Evolutionary conservation across 2,113 vertebrate species (phyloP).

Genomic region (Tichodroma muraria): DNA sequence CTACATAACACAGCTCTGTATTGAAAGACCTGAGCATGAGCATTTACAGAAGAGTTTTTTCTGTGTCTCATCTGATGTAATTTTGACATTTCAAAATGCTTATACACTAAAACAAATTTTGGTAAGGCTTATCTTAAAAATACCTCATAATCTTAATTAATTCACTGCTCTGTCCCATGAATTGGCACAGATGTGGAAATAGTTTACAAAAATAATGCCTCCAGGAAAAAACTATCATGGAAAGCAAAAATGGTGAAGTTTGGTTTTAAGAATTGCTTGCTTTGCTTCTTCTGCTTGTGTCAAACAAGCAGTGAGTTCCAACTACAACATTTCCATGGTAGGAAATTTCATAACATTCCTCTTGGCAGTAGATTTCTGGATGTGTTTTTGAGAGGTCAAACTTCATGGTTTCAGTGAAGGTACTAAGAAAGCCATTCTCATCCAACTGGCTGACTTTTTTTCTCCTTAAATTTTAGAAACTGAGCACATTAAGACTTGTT

Average conservation of each 20-base stretch:
- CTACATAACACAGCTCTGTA: rapidly evolving
- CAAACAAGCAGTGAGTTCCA: background rate
- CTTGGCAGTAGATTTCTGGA: background rate
- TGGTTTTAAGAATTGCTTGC: background rate
- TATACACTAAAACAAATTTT: background rate
- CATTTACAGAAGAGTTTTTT: background rate
- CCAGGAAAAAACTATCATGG: background rate
- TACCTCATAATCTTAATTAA: background rate
- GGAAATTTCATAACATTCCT: background rate
- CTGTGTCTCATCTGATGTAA: background rate
- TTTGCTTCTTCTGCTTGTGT: background rate
- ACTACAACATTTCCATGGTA: background rate
- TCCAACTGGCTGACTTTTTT: background rate
- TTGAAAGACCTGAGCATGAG: background rate
- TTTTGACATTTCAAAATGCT: background rate
- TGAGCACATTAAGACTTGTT: background rate
- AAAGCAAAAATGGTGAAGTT: background rate
- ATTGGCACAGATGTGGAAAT: background rate
- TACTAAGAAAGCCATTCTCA: background rate
- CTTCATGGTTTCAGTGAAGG: background rate
- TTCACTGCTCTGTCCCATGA: background rate
- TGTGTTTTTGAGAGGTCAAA: background rate
- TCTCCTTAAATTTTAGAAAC: background rate
- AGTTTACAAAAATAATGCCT: background rate
- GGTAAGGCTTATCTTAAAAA: background rate